Conservation (phyloP, 2,888 invertebrate species). For the Meandrusa payeni region DNA sequence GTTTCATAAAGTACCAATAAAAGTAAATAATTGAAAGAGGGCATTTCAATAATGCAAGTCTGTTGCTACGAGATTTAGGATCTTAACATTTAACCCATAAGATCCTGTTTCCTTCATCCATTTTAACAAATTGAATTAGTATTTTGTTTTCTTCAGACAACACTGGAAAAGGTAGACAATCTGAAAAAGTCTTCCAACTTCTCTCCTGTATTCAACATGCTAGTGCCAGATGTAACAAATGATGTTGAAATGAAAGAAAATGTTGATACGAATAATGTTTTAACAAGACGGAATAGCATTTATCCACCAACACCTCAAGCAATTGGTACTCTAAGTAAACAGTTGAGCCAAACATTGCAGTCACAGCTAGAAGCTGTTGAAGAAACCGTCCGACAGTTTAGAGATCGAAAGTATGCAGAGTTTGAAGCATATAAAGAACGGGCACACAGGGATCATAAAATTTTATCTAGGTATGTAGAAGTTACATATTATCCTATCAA, state of each 20-base stretch:
- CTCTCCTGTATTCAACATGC: slow-evolving; percentile 86
- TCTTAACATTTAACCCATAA: too few species aligned
- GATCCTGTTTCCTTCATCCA: too few species aligned
- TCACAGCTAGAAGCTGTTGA: slow-evolving; percentile 86
- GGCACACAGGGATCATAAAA: slow-evolving; percentile 86
- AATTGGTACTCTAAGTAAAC: slow-evolving; percentile 82
- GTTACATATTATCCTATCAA: too few species aligned
- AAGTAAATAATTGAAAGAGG: too few species aligned
- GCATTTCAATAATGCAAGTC: too few species aligned
- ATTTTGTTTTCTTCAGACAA: slow-evolving; percentile 81
- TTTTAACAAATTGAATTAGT: too few species aligned
- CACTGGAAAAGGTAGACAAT: slow-evolving; percentile 79
- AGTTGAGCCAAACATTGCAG: slow-evolving; percentile 85
- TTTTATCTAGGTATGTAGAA: slow-evolving; percentile 81
- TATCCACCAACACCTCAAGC: slow-evolving; percentile 77
- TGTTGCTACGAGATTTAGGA: too few species aligned
- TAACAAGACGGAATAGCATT: slow-evolving; percentile 51
- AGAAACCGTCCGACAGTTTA: slow-evolving; percentile 87
- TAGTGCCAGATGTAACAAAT: slow-evolving; percentile 80
- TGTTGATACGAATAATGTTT: slow-evolving; percentile 64
- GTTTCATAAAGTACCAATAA: too few species aligned
- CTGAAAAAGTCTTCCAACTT: slow-evolving; percentile 83
- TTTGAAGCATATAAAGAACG: slow-evolving; percentile 87
- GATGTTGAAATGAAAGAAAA: slow-evolving; percentile 77
- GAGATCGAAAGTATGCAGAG: slow-evolving; percentile 87